Percentiles rank a stretch among this genome's conserved stretches.
These are phyloP conservation scores for Agrypnia vestita DNA, from an alignment of 1,140 invertebrate species.

Conservation along the genomic window DNA sequence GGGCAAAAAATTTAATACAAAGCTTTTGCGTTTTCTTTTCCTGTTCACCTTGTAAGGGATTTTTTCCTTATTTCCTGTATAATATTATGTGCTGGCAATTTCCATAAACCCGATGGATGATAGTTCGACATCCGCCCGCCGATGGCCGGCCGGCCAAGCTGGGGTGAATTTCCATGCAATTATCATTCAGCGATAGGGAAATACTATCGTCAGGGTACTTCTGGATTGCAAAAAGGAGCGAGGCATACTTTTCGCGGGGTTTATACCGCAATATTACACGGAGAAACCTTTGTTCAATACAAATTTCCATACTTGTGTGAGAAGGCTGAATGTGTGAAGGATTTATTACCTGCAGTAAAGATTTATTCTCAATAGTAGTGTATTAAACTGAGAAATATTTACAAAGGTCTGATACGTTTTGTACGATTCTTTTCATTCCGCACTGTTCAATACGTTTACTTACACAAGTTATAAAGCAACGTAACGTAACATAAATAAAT, in stretches of 20 bases:
- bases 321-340: constrained; percentile 6
- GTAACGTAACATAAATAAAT: too few relatives aligned
- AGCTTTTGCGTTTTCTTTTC: neutral
- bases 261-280: neutral
- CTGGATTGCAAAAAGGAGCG: constrained; percentile 8
- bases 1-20: neutral
- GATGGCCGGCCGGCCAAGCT: constrained; percentile 1
- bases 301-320: constrained; percentile 22
- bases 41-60: neutral
- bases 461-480: too few relatives aligned
- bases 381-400: constrained; percentile 12
- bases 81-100: constrained; percentile 4
- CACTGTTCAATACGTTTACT: too few relatives aligned
- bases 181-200: constrained; percentile 39
- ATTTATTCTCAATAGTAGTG: constrained; percentile 3
- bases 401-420: neutral
- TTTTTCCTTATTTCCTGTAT: neutral
- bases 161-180: constrained; percentile 24
- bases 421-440: neutral
- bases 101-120: constrained; percentile 22
- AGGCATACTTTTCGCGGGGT: constrained; percentile 5
- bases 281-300: neutral
- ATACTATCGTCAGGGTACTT: constrained; percentile 21
- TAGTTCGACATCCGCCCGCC: constrained; percentile 34
- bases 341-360: constrained; percentile 21